Conservation (phyloP, 2,797 vertebrate genomes). For the Dallia pectoralis region DNA sequence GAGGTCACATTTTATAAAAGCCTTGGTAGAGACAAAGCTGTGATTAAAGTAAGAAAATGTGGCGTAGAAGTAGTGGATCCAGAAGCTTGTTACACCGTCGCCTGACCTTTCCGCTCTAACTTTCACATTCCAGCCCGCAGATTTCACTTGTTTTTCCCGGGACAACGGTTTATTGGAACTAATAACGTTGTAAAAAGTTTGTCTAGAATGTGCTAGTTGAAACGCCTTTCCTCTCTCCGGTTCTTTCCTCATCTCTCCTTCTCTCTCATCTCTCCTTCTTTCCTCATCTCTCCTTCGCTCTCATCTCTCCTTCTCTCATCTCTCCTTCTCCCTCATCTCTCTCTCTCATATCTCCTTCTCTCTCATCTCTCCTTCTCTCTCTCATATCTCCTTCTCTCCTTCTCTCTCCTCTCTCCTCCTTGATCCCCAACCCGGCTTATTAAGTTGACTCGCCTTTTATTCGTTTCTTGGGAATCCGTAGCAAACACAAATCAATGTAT, state of each 20-base stretch:
- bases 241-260: too few relatives aligned
- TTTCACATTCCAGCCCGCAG: slow-evolving; percentile 38
- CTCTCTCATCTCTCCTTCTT: too few relatives aligned
- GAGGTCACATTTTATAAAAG: slow-evolving; percentile 32
- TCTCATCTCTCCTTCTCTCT: too few relatives aligned
- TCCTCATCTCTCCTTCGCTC: too few relatives aligned
- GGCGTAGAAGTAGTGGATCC: background rate
- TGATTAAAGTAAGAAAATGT: slow-evolving; percentile 15
- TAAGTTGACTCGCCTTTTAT: slow-evolving; percentile 23
- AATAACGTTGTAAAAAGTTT: slow-evolving; percentile 43
- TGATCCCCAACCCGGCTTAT: slow-evolving; percentile 18
- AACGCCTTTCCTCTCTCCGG: too few relatives aligned
- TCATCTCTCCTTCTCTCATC: too few relatives aligned
- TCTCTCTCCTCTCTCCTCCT: slow-evolving; percentile 23
- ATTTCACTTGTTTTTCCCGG: slow-evolving; percentile 44
- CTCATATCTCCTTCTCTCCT: too few relatives aligned
- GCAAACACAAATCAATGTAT: slow-evolving; percentile 64
- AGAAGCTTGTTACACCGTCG: background rate
- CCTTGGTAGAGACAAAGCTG: slow-evolving; percentile 30
- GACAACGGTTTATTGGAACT: slow-evolving; percentile 36
- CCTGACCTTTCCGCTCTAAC: slow-evolving; percentile 28
- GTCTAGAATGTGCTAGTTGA: slow-evolving; percentile 51
- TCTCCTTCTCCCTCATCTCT: too few relatives aligned
- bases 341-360: too few relatives aligned
- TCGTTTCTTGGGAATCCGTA: slow-evolving; percentile 52